Evolutionary conservation across 2,113 vertebrate genomes (phyloP).

Genomic region (Leptosomus discolor): DNA sequence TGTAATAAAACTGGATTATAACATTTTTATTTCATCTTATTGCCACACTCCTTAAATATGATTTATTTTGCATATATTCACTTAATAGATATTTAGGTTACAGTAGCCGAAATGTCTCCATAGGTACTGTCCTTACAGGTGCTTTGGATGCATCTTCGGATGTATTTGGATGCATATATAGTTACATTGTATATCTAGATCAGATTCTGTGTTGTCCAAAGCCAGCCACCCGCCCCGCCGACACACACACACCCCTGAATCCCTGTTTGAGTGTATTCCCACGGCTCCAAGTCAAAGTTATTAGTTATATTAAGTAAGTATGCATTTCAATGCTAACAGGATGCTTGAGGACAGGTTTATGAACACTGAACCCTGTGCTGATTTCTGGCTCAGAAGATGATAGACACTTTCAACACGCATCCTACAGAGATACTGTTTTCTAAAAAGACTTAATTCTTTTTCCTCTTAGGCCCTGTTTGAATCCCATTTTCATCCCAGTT

Average conservation of each 20-base stretch:
- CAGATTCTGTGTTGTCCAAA: neutral
- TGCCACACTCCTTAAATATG: neutral
- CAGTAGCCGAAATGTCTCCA: neutral
- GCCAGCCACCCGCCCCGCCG: neutral
- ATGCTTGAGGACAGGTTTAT: neutral
- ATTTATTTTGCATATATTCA: neutral
- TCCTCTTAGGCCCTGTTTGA: neutral
- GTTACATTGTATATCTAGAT: neutral
- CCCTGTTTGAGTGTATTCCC: neutral
- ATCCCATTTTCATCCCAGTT: neutral
- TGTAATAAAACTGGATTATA: neutral
- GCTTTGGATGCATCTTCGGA: neutral
- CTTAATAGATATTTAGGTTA: neutral
- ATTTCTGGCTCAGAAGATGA: neutral
- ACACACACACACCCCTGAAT: fast-evolving
- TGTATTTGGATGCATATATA: neutral
- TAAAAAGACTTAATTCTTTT: neutral
- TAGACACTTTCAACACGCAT: neutral
- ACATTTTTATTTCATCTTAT: neutral
- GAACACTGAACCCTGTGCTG: neutral
- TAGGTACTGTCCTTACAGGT: neutral
- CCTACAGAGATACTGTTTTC: neutral
- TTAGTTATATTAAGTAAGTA: neutral
- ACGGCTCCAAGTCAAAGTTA: neutral
- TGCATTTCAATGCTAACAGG: neutral